These are phyloP conservation scores for Parochlus steinenii DNA, from an alignment of 2,888 invertebrate genomes.

Conservation along the genomic window DNA sequence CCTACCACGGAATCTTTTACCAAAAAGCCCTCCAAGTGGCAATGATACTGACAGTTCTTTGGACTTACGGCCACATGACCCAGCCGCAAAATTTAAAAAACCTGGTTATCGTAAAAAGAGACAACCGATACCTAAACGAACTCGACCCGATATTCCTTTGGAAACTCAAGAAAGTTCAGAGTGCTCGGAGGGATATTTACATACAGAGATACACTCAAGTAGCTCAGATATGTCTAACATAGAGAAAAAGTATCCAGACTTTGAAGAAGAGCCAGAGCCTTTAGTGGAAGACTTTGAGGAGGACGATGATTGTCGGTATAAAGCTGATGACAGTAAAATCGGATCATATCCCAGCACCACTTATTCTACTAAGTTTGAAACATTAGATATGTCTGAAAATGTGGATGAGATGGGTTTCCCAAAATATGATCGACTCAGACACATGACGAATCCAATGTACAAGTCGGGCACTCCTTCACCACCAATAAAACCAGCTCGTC, in stretches of 20 bases:
- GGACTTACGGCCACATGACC: constrained; percentile 44
- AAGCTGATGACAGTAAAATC: constrained; percentile 4
- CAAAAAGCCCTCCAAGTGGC: constrained; percentile 55
- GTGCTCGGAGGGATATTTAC: constrained; percentile 50
- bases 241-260: constrained; percentile 28
- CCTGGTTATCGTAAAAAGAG: constrained; percentile 52
- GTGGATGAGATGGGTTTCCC: constrained; percentile 51
- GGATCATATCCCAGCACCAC: constrained; percentile 23
- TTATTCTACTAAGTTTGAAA: constrained; percentile 33
- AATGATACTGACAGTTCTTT: constrained; percentile 58
- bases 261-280: constrained; percentile 28
- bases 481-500: constrained; percentile 28
- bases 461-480: constrained; percentile 23
- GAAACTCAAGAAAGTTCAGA: constrained; percentile 44
- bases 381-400: constrained; percentile 43
- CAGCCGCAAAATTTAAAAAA: constrained; percentile 41
- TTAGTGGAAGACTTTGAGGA: constrained; percentile 39
- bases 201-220: constrained; percentile 45
- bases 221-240: constrained; percentile 43
- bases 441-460: constrained; percentile 30
- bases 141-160: constrained; percentile 34
- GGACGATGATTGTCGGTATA: constrained; percentile 30
- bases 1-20: constrained; percentile 38
- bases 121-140: constrained; percentile 35
- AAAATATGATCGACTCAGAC: constrained; percentile 40